Evolutionary conservation across 2,113 vertebrate genomes (phyloP), one percentile per base, ranked within the genome.

Genomic region (Erythrolamprus reginae): DNA sequence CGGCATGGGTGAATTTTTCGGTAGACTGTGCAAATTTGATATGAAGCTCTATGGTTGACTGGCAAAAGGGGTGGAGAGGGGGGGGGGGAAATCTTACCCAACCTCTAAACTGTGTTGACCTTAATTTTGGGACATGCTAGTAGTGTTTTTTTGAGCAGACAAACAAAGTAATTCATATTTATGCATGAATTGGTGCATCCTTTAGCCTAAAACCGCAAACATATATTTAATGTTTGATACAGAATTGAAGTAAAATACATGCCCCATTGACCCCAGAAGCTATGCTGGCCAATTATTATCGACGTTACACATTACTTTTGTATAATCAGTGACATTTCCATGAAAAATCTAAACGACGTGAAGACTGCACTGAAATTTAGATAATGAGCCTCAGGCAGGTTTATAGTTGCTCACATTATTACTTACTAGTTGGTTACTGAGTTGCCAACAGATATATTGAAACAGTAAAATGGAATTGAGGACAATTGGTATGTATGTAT

Each of bases 1-100:
- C 23, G 9, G 77, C 47, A 21, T 28, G 45, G 45, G 86, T 91
- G n/a, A 55, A 91, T 61, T 84, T 91, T 88, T 56, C 33, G 28
- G 90, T 88, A 91, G 90, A 55, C 77, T 88, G 55, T 19, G 38
- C 45, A 90, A 65, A 50, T 87, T 86, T 53, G 89, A 89, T 84
- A 84, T 21, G 56, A 82, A 90, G 83, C 70, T 47, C 82, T 77
- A 88, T 52, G 56, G 47, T 48, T 89, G 50, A 51, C 23, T 82
- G 83, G 56, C 56, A n/a, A 38, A 26, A 26, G 28, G 77, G 45
- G 77, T 45, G 42, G 23, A 53, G 65, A 5, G 24, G 56, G 56
- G 1, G 5, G 33, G 1, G 4, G 33, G 3, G 26, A 77, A 42
- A 42, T 77, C 48, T 90, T 50, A 50, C 52, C 33, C 13, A 53